Evolutionary conservation across 2,888 invertebrate genomes (phyloP), one percentile per base, ranked within the genome.

Genomic region (Caenorhabditis becei): DNA sequence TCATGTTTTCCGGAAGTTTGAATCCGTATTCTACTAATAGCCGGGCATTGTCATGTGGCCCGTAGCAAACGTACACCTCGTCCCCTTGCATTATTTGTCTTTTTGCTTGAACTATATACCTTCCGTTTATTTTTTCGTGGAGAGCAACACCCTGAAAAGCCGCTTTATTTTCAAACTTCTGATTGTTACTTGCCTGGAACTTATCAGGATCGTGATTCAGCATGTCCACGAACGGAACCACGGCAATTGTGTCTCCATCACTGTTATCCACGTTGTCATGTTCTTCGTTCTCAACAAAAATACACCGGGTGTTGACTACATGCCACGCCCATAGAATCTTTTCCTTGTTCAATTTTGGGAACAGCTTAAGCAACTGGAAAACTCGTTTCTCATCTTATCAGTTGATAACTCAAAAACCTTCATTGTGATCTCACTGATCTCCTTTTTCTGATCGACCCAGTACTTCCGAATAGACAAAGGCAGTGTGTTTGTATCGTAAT

Each of bases 1-100:
- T 80, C 14, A 87, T 80, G 79, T 92, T 92, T 16, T 86, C 69
- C n/a, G 88, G 88, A 18, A 92, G 74, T 18, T 88, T 88, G 86
- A 92, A 92, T 3, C 92, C 92, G 85, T 92, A 92, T 69, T 92
- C 92, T 37, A 92, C 59, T 65, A 92, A 88, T 10, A 92, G 89
- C 11, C 89, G 89, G 4, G 86, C 83, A 82, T 92, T 92, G 80
- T 91, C 90, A 86, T 92, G 92, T 23, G 91, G 88, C 23, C 92
- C 92, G 85, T 92, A 92, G 65, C 89, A 91, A 56, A 92, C 92
- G 83, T 91, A 92, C 2, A 84, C 20, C 65, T 85, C 71, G 8
- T 77, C 77, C 7, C 70, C 83, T 20, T 49, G 37, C 14, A 28
- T 18, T 20, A 88, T 82, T 35, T 79, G 63, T 14, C 72, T 59